A percentile compares a stretch with the other conserved stretches of the same genome.
phyloP scores from a whole-genome alignment of 2,797 vertebrate genomes.

The Brachyrhaphis roseni region DNA sequence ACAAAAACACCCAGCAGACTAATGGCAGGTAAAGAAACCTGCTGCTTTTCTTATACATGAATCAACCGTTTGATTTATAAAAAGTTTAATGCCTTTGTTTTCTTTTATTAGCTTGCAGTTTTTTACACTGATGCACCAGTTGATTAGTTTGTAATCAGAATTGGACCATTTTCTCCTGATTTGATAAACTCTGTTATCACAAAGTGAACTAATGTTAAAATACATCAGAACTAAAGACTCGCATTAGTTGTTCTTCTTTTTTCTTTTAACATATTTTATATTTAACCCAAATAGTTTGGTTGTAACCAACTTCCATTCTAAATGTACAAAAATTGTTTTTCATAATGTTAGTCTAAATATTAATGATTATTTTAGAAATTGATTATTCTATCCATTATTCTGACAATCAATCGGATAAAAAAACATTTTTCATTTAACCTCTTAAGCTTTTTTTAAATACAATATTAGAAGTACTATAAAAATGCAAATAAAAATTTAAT shows the following conservation, averaged over 20 bases:
- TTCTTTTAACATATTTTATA: background rate
- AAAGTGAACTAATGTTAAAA: background rate
- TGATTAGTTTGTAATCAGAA: background rate
- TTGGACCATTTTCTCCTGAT: background rate
- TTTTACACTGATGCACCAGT: background rate
- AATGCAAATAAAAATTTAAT: too few species aligned
- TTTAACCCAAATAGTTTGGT: background rate
- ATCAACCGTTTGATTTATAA: background rate
- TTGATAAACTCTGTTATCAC: background rate
- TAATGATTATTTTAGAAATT: too few species aligned
- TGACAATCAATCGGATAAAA: too few species aligned
- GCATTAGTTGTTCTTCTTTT: background rate
- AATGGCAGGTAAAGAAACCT: background rate
- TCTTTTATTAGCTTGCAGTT: background rate
- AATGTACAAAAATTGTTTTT: background rate
- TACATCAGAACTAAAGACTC: background rate
- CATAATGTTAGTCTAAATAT: background rate
- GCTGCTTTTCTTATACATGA: background rate
- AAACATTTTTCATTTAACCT: too few species aligned
- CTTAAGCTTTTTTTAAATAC: too few species aligned
- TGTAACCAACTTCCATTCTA: background rate
- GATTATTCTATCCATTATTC: too few species aligned
- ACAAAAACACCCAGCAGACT: background rate
- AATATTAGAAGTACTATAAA: too few species aligned
- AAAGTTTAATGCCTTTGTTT: background rate